Percentiles rank a stretch among this genome's conserved stretches.
Conservation (phyloP, 2,113 vertebrate species). For the Lagopus leucura region DNA sequence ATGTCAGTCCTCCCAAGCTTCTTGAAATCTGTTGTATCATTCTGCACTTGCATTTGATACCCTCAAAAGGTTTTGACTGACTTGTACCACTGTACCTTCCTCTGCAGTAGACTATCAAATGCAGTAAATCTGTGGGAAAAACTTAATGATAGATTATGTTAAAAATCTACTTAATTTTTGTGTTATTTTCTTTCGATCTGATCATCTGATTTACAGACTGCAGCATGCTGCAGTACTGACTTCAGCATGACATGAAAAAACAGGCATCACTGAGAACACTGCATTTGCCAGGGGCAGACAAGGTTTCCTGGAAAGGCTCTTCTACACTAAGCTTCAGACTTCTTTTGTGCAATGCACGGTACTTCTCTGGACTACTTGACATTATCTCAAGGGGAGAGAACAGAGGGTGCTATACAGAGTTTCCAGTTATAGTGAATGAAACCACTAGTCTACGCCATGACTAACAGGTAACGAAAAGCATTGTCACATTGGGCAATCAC, state of each 20-base stretch:
- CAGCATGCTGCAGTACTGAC: neutral
- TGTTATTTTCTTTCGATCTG: neutral
- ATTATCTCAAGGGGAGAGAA: neutral
- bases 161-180: neutral
- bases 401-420: neutral
- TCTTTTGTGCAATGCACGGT: neutral
- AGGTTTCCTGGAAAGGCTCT: neutral
- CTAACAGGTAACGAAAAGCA: neutral
- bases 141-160: neutral
- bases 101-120: neutral
- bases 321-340: neutral
- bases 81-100: neutral
- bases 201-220: neutral
- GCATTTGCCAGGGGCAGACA: neutral
- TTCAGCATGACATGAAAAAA: neutral
- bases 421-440: neutral
- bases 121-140: neutral
- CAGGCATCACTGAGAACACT: neutral
- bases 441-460: neutral
- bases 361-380: neutral
- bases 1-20: neutral
- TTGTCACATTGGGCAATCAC: neutral
- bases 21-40: neutral
- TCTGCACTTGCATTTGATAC: neutral
- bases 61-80: neutral